A percentile compares a stretch with the other conserved stretches of the same genome.
Evolutionary conservation across 2,113 vertebrate species (phyloP).

Genomic region (Channa maculata): DNA sequence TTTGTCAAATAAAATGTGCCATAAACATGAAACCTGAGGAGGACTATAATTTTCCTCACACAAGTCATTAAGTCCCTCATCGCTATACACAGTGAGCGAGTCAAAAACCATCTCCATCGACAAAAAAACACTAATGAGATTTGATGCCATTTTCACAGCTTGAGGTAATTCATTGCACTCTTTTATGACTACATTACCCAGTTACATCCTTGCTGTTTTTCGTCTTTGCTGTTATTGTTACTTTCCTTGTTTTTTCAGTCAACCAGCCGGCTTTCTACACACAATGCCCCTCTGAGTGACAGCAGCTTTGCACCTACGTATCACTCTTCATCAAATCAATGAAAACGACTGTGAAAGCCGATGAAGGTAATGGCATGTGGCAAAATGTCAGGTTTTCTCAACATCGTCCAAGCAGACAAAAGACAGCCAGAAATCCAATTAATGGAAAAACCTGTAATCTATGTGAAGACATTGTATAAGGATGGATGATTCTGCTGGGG

Average conservation of each 20-base stretch:
- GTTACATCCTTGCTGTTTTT: constrained; percentile 13
- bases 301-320: constrained; percentile 38
- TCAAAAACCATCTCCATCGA: constrained; percentile 49
- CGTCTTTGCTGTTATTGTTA: background rate
- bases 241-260: constrained; percentile 35
- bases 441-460: constrained; percentile 43
- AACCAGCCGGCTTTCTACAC: background rate
- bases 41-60: constrained; percentile 46
- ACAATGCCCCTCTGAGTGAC: constrained; percentile 38
- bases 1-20: constrained; percentile 60
- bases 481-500: constrained; percentile 21
- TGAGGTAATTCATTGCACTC: constrained; percentile 49
- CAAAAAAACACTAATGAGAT: constrained; percentile 55
- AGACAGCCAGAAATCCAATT: constrained; percentile 41
- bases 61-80: constrained; percentile 66
- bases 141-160: constrained; percentile 62
- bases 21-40: constrained; percentile 69
- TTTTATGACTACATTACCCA: constrained; percentile 34
- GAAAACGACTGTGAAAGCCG: constrained; percentile 32
- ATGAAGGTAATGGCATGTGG: constrained; percentile 38
- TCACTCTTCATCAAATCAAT: constrained; percentile 51
- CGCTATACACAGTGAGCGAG: constrained; percentile 35
- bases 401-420: constrained; percentile 14
- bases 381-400: constrained; percentile 46
- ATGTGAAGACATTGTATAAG: constrained; percentile 22